Evolutionary conservation across 2,113 vertebrate genomes (phyloP), one percentile per base, ranked within the genome.

Genomic region (Thryonomys swinderianus): DNA sequence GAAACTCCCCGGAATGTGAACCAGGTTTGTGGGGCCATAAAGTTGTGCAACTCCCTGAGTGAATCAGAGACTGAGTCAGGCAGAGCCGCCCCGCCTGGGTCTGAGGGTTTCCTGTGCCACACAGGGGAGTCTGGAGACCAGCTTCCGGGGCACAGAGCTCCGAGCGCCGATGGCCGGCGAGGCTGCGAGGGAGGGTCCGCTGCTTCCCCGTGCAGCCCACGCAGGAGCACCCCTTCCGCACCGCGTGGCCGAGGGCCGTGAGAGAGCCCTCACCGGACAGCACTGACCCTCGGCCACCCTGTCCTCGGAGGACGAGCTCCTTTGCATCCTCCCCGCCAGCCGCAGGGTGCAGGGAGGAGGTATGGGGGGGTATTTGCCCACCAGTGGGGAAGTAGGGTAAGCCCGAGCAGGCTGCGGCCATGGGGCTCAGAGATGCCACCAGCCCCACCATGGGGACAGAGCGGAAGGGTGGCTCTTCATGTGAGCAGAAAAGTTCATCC

Each of bases 31-130:
- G 90, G 76, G 5, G 0, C 66, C 51, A 51, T 93, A 73, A 96
- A 88, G 55, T 67, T 93, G 67, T 11, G 34, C 83, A 76, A 93
- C 30, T 62, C 32, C 25, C 27, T 6, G 57, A 27, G 55, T 74
- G 94, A 96, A 18, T 94, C 93, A 73, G 84, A 71, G 42, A 32
- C 37, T 45, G 5, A 45, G 84, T 66, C 74, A 51, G 74, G 45
- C 42, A 0, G 74, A 78, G 74, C 71, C 37, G 13, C n/a, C 40
- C 40, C 11, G 5, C 69, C 71, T 5, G 12, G 40, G 9, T 23
- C 67, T 40, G 20, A 4, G 4, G 40, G 40, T 42, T 76, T 48
- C 20, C 45, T 34, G 27, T 9, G 74, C 74, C 55, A 55, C 5
- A 9, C 12, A 3, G 6, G 12, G 42, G 10, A n/a, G 14, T 66